Evolutionary conservation across 2,797 vertebrate genomes (phyloP).

Genomic region (Pangasius sanitwongsei): DNA sequence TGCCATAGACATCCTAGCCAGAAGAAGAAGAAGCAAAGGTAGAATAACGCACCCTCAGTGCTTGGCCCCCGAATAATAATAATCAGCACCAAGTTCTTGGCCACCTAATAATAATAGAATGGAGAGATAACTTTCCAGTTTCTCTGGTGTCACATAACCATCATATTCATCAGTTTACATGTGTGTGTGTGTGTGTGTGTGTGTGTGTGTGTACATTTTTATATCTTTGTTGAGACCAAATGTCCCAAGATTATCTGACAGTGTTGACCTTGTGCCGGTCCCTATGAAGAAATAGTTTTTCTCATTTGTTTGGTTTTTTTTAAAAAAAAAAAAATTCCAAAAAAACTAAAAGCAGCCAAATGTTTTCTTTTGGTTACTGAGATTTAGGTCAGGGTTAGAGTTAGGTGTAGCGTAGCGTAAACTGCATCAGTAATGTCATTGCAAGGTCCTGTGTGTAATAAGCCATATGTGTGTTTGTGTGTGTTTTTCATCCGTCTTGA

Average conservation of each 20-base stretch:
- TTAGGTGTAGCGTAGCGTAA: neutral
- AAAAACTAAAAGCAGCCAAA: no score
- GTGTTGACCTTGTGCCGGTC: neutral
- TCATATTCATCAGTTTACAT: neutral
- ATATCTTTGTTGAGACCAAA: neutral
- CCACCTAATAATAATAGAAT: neutral
- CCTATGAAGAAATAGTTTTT: neutral
- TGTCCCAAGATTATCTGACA: neutral
- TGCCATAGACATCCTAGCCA: no score
- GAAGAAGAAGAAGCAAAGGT: no score
- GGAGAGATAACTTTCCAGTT: neutral
- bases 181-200: neutral
- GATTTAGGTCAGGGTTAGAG: neutral
- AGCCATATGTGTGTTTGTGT: conserved; percentile 8
- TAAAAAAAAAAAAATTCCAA: no score
- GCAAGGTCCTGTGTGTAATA: neutral
- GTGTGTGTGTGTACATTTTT: neutral
- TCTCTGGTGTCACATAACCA: neutral
- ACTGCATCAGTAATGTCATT: neutral
- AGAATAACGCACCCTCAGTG: no score
- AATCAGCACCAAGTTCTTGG: neutral
- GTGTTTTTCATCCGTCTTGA: conserved; percentile 8
- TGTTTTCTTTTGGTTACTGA: no score
- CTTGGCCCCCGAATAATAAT: no score
- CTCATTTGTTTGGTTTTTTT: no score